Evolutionary conservation across 2,113 vertebrate genomes (phyloP).

Genomic region (Promerops cafer): DNA sequence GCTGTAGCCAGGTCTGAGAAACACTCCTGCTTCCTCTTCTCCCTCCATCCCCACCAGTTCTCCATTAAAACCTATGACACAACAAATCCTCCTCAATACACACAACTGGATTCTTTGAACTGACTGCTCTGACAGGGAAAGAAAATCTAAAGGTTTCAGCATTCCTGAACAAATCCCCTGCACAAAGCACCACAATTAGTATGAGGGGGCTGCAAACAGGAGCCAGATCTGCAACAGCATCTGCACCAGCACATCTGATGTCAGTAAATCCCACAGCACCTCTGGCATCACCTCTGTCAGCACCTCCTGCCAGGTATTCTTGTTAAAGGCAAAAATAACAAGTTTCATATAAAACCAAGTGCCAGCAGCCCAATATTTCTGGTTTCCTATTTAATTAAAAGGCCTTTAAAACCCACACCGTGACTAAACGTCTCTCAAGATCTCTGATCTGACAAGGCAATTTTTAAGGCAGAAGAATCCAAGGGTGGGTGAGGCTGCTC

Average conservation of each 20-base stretch:
- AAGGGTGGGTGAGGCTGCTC: not conserved
- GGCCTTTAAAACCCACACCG: fast-evolving
- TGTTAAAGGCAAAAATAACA: not conserved
- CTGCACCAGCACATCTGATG: not conserved
- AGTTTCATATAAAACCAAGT: not conserved
- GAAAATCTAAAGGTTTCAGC: not conserved
- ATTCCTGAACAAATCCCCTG: not conserved
- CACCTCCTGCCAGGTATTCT: not conserved
- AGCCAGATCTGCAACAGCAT: not conserved
- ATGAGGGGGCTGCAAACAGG: not conserved
- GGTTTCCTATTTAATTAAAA: not conserved
- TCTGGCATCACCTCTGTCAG: not conserved
- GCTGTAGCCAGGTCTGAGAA: not conserved
- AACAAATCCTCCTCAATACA: not conserved
- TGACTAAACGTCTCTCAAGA: not conserved
- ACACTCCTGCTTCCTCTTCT: not conserved
- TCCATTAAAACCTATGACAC: not conserved
- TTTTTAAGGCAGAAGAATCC: not conserved
- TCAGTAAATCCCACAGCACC: not conserved
- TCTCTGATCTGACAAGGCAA: not conserved
- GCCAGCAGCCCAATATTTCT: not conserved
- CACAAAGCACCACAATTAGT: not conserved
- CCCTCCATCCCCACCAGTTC: not conserved
- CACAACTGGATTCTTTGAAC: not conserved
- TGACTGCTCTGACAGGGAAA: fast-evolving